Evolutionary conservation across 2,797 vertebrate genomes (phyloP).

Genomic region (Bryconaethiops microstoma): DNA sequence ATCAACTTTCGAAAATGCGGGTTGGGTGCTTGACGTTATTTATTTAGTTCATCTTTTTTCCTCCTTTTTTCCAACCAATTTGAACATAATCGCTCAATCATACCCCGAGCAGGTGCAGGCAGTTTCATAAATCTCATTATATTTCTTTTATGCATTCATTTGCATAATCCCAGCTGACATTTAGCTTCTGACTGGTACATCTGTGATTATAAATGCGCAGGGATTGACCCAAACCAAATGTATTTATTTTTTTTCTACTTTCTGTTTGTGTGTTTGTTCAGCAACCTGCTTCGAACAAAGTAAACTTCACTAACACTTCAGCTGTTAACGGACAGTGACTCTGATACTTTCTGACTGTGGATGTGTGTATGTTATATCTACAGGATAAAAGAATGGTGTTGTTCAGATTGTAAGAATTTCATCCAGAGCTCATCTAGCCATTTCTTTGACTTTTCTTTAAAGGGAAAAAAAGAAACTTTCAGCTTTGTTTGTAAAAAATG

Average conservation of each 20-base stretch:
- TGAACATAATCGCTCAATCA: slow-evolving; percentile 49
- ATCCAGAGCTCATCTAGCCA: too few species aligned
- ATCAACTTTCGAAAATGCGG: slow-evolving; percentile 33
- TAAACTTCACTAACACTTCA: slow-evolving; percentile 1
- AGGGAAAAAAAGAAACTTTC: too few species aligned
- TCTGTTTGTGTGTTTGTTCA: slow-evolving; percentile 8
- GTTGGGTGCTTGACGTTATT: neutral
- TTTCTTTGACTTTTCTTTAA: too few species aligned
- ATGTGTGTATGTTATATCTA: too few species aligned
- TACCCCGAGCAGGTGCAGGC: slow-evolving; percentile 48
- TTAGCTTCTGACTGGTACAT: slow-evolving; percentile 41
- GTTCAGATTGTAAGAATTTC: too few species aligned
- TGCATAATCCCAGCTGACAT: slow-evolving; percentile 54
- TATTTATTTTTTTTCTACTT: neutral
- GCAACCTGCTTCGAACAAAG: neutral
- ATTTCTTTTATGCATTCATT: slow-evolving; percentile 54
- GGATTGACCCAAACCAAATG: slow-evolving; percentile 40
- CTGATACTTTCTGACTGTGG: too few species aligned
- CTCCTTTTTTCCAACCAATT: slow-evolving; percentile 20
- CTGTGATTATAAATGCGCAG: slow-evolving; percentile 50
- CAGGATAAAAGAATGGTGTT: too few species aligned
- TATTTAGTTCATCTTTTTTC: neutral
- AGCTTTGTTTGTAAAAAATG: too few species aligned
- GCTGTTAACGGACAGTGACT: neutral
- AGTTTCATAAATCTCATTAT: slow-evolving; percentile 56